Conservation (phyloP, 1,140 invertebrate genomes). For the Micrasema minimum region DNA sequence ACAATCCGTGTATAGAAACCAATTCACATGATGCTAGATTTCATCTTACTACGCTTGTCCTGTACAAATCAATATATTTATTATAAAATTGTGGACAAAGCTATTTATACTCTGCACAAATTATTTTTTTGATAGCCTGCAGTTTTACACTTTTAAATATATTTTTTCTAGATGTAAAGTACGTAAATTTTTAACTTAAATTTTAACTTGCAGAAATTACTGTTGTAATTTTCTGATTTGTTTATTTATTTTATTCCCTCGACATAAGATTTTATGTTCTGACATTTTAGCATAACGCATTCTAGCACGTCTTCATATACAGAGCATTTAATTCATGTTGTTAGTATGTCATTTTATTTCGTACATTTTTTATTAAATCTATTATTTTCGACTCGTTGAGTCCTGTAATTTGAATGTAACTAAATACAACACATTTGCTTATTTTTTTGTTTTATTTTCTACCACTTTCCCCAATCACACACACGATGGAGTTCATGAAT, state of each 20-base stretch:
- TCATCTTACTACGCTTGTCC: conserved; percentile 27
- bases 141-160: conserved; percentile 12
- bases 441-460: conserved; percentile 46
- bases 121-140: conserved; percentile 36
- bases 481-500: background rate
- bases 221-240: background rate
- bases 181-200: background rate
- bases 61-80: conserved; percentile 40
- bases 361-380: conserved; percentile 43
- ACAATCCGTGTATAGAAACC: conserved; percentile 50
- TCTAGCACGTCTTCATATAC: conserved; percentile 19
- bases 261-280: conserved; percentile 8
- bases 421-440: conserved; percentile 47
- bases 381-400: conserved; percentile 40
- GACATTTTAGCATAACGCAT: conserved; percentile 4
- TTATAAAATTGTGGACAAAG: conserved; percentile 15
- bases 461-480: conserved; percentile 19
- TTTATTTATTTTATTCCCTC: conserved; percentile 1
- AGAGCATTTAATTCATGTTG: conserved; percentile 34
- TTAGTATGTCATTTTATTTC: conserved; percentile 39
- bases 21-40: conserved; percentile 30
- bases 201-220: background rate
- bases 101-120: conserved; percentile 40
- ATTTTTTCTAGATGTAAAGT: conserved; percentile 12
- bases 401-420: conserved; percentile 45